Base-by-base conservation (phyloP, 2,113 vertebrate genomes). In the Lagopus leucura region DNA sequence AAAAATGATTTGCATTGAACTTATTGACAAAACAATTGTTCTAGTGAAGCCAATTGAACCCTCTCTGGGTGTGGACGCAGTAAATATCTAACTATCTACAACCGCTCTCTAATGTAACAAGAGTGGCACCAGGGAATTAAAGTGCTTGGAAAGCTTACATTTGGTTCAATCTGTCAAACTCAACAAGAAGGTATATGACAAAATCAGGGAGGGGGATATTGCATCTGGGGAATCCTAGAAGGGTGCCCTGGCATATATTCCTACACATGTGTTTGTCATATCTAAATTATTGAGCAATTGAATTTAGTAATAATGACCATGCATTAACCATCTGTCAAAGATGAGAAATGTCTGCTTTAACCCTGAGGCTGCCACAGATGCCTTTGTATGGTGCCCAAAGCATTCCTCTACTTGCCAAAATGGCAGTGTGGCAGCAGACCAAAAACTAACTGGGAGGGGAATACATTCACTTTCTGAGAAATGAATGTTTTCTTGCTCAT, bases 241-340 rank as follows among this genome's bases (percentile, higher is more conserved):
- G 43, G 72, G 75, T 91, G 70, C 25, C 57, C 87, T 95, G 94
- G 96, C 91, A 88, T 92, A 36, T 95, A 88, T 95, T 96, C 82
- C 88, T 83, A 38, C 86, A 86, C 86, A 86, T 42, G 11, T 96
- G 11, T 96, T 95, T 95, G 69, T 94, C 75, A 50, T 94, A 96
- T 95, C 91, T 96, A 63, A 92, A 85, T 95, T 92, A 94, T 72
- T 77, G 76, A 95, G 93, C 86, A 95, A 88, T 69, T 95, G 84
- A 86, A 95, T 75, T 96, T 88, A 70, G 86, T 96, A 94, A 82
- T 96, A 96, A 97, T 97, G 79, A 82, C 80, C 65, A 15, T 89
- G 91, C 97, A 92, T 91, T 90, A 95, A 94, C 89, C 89, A 92
- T 95, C 87, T 96, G 77, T 88, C 95, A 95, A 86, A 94, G 89